Conservation (phyloP, 2,113 vertebrate species). For the Spea bombifrons region DNA sequence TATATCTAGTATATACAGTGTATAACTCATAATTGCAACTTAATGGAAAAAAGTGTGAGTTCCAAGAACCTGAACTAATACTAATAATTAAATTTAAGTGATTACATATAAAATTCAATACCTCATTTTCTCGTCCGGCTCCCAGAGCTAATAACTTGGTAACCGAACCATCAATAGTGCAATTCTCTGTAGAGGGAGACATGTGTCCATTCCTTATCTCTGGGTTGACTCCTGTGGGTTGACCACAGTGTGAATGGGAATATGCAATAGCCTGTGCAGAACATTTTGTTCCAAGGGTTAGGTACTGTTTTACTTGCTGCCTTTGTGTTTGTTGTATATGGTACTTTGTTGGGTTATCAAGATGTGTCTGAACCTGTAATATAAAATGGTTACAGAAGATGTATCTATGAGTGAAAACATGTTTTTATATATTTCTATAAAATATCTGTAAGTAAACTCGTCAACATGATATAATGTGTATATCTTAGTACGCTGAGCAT, state of each 20-base stretch:
- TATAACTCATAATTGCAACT: too few species aligned
- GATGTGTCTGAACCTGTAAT: conserved; percentile 80
- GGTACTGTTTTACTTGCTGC: conserved; percentile 85
- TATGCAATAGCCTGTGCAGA: conserved; percentile 65
- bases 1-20: too few species aligned
- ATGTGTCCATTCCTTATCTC: conserved; percentile 73
- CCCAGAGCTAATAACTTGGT: conserved; percentile 74
- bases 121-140: conserved; percentile 72
- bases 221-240: conserved; percentile 62
- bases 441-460: too few species aligned
- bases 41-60: too few species aligned
- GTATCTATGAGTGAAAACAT: too few species aligned
- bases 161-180: conserved; percentile 68
- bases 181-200: conserved; percentile 62
- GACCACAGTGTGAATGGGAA: conserved; percentile 67
- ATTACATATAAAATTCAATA: conserved; percentile 54
- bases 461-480: too few species aligned
- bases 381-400: conserved; percentile 14
- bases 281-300: conserved; percentile 82
- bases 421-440: too few species aligned
- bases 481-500: too few species aligned
- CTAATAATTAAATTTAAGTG: too few species aligned
- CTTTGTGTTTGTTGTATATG: conserved; percentile 80
- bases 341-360: conserved; percentile 82
- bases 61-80: too few species aligned